phyloP scores from a whole-genome alignment of 2,113 vertebrate genomes.

The Poeciliopsis occidentalis region DNA sequence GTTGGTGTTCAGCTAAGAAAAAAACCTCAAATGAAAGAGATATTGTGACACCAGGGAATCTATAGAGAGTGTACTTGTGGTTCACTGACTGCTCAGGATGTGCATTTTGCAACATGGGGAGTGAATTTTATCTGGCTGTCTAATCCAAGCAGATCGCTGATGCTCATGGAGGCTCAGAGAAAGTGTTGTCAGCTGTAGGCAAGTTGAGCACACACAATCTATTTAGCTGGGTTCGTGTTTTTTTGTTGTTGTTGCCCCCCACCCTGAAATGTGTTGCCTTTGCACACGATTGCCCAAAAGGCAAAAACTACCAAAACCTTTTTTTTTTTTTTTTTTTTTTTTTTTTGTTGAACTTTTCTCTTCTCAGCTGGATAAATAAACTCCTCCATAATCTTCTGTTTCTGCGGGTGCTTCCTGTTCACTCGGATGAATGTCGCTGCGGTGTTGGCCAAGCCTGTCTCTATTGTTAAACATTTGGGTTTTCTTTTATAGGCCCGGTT shows the following conservation, averaged over 20 bases:
- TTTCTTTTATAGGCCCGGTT: constrained; percentile 85
- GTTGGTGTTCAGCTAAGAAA: constrained; percentile 1
- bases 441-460: constrained; percentile 39
- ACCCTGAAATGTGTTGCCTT: constrained; percentile 39
- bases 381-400: constrained; percentile 58
- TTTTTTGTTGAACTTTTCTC: constrained; percentile 22
- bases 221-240: constrained; percentile 61
- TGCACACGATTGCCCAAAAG: constrained; percentile 37
- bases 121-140: constrained; percentile 65
- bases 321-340: constrained; percentile 24
- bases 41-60: constrained; percentile 48
- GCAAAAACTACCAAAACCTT: constrained; percentile 59
- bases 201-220: constrained; percentile 72
- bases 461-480: constrained; percentile 50
- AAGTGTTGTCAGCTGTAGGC: constrained; percentile 61
- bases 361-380: constrained; percentile 61
- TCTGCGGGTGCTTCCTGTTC: constrained; percentile 46
- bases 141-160: constrained; percentile 67
- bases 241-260: not conserved
- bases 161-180: constrained; percentile 63
- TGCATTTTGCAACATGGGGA: constrained; percentile 48
- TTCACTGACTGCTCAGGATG: constrained; percentile 58
- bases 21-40: constrained; percentile 43
- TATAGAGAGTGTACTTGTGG: constrained; percentile 40
- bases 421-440: constrained; percentile 51